Base-by-base conservation (phyloP, 64 coral and sea anemone genomes). In the Stichodactyla mertensii region DNA sequence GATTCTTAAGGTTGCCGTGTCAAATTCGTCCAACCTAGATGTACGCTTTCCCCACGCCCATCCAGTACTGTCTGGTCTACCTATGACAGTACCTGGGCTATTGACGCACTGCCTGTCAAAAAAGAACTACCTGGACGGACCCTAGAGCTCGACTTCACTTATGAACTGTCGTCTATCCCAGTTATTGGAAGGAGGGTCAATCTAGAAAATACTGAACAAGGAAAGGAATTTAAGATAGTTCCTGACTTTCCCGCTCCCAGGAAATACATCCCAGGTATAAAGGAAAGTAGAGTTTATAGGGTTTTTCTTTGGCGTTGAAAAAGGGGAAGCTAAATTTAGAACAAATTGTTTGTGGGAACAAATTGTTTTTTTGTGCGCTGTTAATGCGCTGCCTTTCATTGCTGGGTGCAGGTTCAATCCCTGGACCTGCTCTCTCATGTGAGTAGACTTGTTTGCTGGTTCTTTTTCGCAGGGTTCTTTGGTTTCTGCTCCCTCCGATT, bases 111-210 rank as follows among this genome's bases (percentile, higher is more conserved):
- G 15, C 87, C 88, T 45, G 86, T 92, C 55, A 92, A 92, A 56
- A 92, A 89, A 92, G 97, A 99, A 78, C 88, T 99, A 8, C 97
- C 97, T 69, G 97, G 97, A 28, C 88, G 93, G 54, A 99, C 97
- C 11, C 83, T 99, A 12, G 97, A 94, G 58, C n/a, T n/a, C n/a
- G n/a, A n/a, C n/a, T 99, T 99, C 55, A 99, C 97, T 24, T 99
- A 94, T 70, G 97, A 99, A 71, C 77, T 99, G 61, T 97, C 95
- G 20, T 53, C 93, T 55, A 89, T 87, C 6, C 87, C 89, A 26
- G 84, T 94, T 8, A 96, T 93, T 84, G 94, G 94, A 10, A 61
- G 88, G 14, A 86, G 88, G 52, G 66, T 24, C 7, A 86, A 87
- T 5, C 61, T 87, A 79, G 94, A 93, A 58, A 89, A 77, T 71